Evolutionary conservation across 2,113 vertebrate genomes (phyloP), one percentile per base, ranked within the genome.

Genomic region (Amia ocellicauda): DNA sequence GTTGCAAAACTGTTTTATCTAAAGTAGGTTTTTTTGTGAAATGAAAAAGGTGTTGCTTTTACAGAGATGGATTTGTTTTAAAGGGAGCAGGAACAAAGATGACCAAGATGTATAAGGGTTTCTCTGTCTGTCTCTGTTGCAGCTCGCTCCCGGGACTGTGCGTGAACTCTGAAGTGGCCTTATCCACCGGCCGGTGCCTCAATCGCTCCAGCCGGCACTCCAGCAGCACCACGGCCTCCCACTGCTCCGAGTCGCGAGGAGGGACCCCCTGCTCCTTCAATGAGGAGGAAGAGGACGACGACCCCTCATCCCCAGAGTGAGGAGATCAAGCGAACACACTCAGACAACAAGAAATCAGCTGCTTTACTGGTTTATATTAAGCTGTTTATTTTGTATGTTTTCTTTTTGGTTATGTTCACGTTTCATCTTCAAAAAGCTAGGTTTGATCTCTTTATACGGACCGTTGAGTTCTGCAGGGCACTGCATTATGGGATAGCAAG

Each of bases 211-310:
- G 89, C 68, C 85, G 81, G 31, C 86, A 88, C 77, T 69, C 29
- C 63, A 88, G 85, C 74, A 91, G 90, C 83, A 86, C 84, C 2
- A 83, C 86, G 3, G 73, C 87, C 0, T 91, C 88, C 7, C 87
- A 83, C 71, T 84, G 84, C 70, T 89, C 87, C 0, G 87, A 91
- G 57, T 91, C 91, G 45, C 86, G 90, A 2, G 91, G 88, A 1
- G 91, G 90, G 78, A 92, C 91, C 0, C 90, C 91, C 20, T 91
- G 88, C 63, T 93, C 91, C 0, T 91, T 93, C 83, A 92, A 91
- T 8, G 90, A 93, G 0, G 89, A 92, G 42, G 73, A 77, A 3
- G 74, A 76, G 1, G 75, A 77, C 1, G 86, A 91, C 36, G 88
- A 90, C 0, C 85, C 91, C 51, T 91, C 90, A 49, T 91, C 92